Evolutionary conservation across 2,888 invertebrate genomes (phyloP).

Genomic region (Ommatoiulus sabulosus): DNA sequence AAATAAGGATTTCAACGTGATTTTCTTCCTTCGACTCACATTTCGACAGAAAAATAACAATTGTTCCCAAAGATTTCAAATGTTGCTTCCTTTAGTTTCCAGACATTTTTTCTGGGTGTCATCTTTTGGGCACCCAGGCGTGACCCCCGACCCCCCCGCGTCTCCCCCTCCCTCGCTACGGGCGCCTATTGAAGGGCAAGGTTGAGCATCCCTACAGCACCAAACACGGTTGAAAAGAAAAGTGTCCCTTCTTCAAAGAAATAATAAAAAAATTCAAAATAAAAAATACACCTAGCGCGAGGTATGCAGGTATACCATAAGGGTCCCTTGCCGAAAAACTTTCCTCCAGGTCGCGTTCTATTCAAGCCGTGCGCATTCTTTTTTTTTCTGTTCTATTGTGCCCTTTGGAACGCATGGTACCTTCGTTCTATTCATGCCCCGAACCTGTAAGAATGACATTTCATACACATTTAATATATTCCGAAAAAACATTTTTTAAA

Average conservation of each 20-base stretch:
- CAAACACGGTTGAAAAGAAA: conserved; percentile 1
- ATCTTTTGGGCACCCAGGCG: neutral
- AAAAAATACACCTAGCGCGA: neutral
- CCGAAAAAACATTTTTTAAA: conserved; percentile 22
- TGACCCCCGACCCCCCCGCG: neutral
- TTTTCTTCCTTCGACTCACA: no score
- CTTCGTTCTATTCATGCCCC: conserved; percentile 6
- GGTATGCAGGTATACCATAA: neutral
- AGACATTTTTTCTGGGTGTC: conserved; percentile 8
- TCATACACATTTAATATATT: conserved; percentile 14
- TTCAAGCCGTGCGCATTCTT: neutral
- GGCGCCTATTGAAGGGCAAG: conserved; percentile 3
- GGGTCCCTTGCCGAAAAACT: neutral
- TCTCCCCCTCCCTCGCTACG: neutral
- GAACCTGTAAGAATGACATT: conserved; percentile 21
- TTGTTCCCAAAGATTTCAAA: no score
- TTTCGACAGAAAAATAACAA: no score
- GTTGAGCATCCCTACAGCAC: neutral
- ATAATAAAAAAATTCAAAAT: neutral
- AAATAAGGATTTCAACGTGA: no score
- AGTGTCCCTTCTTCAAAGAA: neutral
- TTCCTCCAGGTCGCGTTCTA: neutral
- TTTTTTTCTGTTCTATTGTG: neutral
- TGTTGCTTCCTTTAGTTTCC: neutral
- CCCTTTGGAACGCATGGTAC: neutral